Conservation (phyloP, 2,797 vertebrate genomes). For the Ispidina picta region DNA sequence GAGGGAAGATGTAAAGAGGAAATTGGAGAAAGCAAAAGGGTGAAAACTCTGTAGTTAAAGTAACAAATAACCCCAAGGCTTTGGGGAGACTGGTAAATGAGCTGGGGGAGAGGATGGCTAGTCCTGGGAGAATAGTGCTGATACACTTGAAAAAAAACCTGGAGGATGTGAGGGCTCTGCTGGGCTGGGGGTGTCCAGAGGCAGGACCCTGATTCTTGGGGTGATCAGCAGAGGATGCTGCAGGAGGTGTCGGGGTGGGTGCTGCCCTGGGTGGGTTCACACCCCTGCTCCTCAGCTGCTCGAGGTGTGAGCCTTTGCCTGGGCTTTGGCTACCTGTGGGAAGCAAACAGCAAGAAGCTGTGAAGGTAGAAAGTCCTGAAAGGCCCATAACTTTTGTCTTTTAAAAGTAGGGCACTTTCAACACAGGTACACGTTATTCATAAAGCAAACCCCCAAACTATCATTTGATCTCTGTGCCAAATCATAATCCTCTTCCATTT, state of each 20-base stretch:
- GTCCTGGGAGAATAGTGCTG: fast-evolving
- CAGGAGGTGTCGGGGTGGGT: fast-evolving
- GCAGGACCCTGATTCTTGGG: fast-evolving
- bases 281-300: not conserved
- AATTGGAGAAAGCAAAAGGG: not conserved
- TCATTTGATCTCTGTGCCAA: constrained; percentile 15
- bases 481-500: constrained; percentile 34
- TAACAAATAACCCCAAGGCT: not conserved
- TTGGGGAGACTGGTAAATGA: not conserved
- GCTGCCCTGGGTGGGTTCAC: fast-evolving
- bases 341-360: not conserved
- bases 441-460: constrained; percentile 6
- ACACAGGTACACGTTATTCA: not conserved
- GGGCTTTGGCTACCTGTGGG: not conserved
- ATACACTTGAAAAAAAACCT: fast-evolving
- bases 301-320: not conserved
- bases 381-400: not conserved
- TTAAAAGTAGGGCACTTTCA: not conserved
- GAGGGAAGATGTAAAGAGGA: not conserved
- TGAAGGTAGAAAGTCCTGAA: not conserved
- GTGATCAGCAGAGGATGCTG: not conserved
- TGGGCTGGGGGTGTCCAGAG: not conserved
- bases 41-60: not conserved
- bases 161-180: fast-evolving
- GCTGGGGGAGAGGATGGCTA: not conserved